A percentile compares a stretch with the other conserved stretches of the same genome.
These are phyloP conservation scores for Alcedo quadribrachys DNA, from an alignment of 2,797 vertebrate species.

Conservation along the genomic window DNA sequence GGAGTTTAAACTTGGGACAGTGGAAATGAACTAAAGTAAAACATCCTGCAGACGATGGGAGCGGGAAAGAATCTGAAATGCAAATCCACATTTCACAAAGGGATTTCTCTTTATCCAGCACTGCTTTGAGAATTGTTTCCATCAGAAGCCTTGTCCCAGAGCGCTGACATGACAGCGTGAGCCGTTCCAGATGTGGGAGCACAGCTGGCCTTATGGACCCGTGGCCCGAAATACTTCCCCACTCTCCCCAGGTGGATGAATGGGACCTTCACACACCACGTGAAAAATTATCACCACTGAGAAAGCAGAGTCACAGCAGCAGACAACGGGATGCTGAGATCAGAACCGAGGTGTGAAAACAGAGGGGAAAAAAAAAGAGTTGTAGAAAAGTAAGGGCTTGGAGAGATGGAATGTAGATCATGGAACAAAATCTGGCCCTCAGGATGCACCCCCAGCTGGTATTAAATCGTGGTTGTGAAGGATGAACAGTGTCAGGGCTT, in stretches of 20 bases:
- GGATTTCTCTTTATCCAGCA: conserved; percentile 40
- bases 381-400: background rate
- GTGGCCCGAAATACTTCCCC: background rate
- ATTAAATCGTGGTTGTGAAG: background rate
- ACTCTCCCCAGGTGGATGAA: background rate
- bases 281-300: background rate
- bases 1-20: background rate
- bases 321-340: background rate
- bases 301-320: background rate
- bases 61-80: conserved; percentile 48
- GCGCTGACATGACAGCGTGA: background rate
- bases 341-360: background rate
- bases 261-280: background rate
- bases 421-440: background rate
- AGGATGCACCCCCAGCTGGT: background rate
- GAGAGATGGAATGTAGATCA: background rate
- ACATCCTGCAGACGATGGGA: background rate
- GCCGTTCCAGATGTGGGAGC: conserved; percentile 54
- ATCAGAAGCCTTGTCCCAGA: conserved; percentile 30
- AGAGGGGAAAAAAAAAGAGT: background rate
- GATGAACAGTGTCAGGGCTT: background rate
- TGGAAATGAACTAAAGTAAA: conserved; percentile 24
- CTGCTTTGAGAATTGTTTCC: conserved; percentile 50
- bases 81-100: conserved; percentile 55
- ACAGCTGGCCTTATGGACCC: background rate